These are phyloP conservation scores for Drosophila mayaguana DNA, from an alignment of 2,888 invertebrate genomes.

Conservation along the genomic window DNA sequence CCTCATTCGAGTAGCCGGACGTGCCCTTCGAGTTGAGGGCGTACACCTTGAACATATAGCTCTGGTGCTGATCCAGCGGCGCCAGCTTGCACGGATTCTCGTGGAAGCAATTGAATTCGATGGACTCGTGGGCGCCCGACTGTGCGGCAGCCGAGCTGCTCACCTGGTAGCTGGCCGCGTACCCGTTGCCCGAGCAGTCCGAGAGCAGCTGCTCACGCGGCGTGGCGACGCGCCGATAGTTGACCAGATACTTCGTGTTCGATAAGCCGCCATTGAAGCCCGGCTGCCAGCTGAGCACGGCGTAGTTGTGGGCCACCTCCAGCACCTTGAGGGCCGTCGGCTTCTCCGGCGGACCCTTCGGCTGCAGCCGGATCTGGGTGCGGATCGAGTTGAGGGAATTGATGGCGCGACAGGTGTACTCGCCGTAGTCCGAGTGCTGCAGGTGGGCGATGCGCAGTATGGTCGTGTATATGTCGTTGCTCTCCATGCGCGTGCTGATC, in stretches of 20 bases:
- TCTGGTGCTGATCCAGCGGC: constrained; percentile 93
- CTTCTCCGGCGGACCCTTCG: constrained; percentile 94
- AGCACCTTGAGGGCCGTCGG: constrained; percentile 90
- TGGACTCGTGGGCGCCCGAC: constrained; percentile 88
- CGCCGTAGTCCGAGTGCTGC: constrained; percentile 93
- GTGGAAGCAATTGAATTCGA: constrained; percentile 93
- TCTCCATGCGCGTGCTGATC: constrained; percentile 91
- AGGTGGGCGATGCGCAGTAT: constrained; percentile 90
- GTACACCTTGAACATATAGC: constrained; percentile 94
- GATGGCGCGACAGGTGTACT: constrained; percentile 94
- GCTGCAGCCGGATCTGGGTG: constrained; percentile 92
- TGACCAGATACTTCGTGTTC: constrained; percentile 94
- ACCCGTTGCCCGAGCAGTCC: constrained; percentile 85
- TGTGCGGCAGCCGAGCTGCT: constrained; percentile 36
- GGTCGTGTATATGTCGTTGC: constrained; percentile 94
- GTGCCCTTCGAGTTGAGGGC: constrained; percentile 94
- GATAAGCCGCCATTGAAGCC: constrained; percentile 95
- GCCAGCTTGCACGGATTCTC: constrained; percentile 95
- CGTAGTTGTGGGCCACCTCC: constrained; percentile 91
- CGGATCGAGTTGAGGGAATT: constrained; percentile 93
- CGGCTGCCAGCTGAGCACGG: constrained; percentile 93
- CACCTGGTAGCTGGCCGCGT: constrained; percentile 43
- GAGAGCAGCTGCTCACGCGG: constrained; percentile 87
- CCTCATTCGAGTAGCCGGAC: constrained; percentile 94
- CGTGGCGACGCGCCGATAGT: constrained; percentile 89